Evolutionary conservation across 2,113 vertebrate genomes (phyloP), one percentile per base, ranked within the genome.

Genomic region (Lagenorhynchus albirostris): DNA sequence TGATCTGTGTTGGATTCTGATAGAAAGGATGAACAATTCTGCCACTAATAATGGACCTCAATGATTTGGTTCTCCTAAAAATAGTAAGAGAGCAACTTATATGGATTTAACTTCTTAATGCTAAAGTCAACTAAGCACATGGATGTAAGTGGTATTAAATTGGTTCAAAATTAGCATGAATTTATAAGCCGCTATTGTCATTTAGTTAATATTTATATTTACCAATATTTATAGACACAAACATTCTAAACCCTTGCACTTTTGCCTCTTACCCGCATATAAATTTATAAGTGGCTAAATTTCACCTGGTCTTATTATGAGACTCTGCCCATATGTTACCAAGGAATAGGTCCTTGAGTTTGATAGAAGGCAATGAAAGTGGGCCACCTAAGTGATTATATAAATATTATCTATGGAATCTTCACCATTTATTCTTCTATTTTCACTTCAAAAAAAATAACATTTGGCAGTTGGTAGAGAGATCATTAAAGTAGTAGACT

Each of bases 41-140:
- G 13, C 92, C 53, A 80, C 14, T 82, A 86, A 7, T 62, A 68
- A 92, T 89, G 53, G 60, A 71, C 15, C 25, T 94, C 31, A 88
- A 8, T 89, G 44, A 95, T 83, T 97, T 96, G 26, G 47, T 95
- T 95, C 47, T 95, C 74, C 47, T 89, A 63, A 96, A 77, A 58
- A 44, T 67, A 86, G 38, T 58, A 90, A 97, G 88, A 38, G 88
- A 85, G 77, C 4, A 96, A 88, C 55, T 95, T 83, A 79, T 73
- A 70, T 58, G 65, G 41, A 97, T 94, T 97, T 76, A 96, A 73
- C 55, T 63, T 87, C 82, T 96, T 79, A 95, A 47, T 92, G 44
- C 67, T 95, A 6, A 98, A 87, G 50, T 96, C 58, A 83, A 44
- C 31, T 86, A 81, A 73, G 36, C 53, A 33, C 50, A 13, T 96